phyloP scores from a whole-genome alignment of 1,140 invertebrate genomes.

The Vanessa tameamea region DNA sequence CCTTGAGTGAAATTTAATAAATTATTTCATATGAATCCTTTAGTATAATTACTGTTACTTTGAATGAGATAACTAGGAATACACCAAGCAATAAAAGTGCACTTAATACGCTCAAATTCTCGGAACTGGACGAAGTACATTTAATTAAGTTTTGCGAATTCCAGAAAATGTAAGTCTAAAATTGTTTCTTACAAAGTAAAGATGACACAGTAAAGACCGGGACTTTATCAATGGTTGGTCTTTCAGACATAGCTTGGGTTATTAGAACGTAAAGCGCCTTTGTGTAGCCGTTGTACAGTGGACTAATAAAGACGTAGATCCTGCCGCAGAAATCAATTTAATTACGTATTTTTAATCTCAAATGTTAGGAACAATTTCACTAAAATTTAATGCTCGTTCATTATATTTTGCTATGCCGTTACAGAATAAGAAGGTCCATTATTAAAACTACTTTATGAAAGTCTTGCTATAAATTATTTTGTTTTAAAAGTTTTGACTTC shows the following conservation, averaged over 20 bases:
- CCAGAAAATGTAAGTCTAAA: constrained; percentile 26
- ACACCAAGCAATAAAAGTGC: constrained; percentile 19
- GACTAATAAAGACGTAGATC: constrained; percentile 45
- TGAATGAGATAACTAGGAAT: constrained; percentile 26
- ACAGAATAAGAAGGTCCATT: not conserved
- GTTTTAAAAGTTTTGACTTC: not conserved
- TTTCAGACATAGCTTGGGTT: constrained; percentile 32
- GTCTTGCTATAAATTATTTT: constrained; percentile 4
- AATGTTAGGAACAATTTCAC: not conserved
- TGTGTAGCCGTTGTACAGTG: constrained; percentile 38
- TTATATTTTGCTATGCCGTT: not conserved
- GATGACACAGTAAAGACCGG: constrained; percentile 25
- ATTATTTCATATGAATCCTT: not conserved
- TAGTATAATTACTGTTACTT: constrained; percentile 6
- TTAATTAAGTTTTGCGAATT: constrained; percentile 30
- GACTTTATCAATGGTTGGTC: constrained; percentile 25
- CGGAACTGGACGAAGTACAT: constrained; percentile 23
- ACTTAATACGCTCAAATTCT: constrained; percentile 25
- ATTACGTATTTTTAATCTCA: constrained; percentile 17
- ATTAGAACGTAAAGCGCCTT: constrained; percentile 35
- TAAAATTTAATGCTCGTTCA: not conserved
- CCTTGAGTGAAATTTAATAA: too few relatives aligned
- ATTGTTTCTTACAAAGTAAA: constrained; percentile 30
- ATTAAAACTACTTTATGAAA: constrained; percentile 1
- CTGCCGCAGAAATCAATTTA: constrained; percentile 49